Evolutionary conservation across 2,888 invertebrate species (phyloP).

Genomic region (Leistus spinibarbis): DNA sequence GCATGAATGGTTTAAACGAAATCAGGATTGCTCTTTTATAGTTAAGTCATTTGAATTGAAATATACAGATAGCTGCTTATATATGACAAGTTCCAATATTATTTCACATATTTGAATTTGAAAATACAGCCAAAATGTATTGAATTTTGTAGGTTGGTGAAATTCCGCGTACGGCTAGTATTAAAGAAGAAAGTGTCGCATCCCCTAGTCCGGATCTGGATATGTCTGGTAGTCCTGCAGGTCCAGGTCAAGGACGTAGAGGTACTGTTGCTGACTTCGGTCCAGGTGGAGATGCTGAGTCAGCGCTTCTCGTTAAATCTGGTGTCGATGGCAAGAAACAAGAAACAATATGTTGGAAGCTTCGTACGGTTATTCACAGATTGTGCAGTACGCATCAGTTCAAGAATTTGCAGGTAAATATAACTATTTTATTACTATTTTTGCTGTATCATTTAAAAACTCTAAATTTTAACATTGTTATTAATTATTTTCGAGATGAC

Average conservation of each 20-base stretch:
- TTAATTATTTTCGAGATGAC: too few species aligned
- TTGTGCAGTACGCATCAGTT: conserved; percentile 80
- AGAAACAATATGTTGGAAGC: conserved; percentile 45
- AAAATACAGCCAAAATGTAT: neutral
- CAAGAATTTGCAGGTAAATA: conserved; percentile 76
- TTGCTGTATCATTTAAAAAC: too few species aligned
- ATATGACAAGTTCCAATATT: too few species aligned
- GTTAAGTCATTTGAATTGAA: too few species aligned
- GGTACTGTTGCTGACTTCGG: conserved; percentile 47
- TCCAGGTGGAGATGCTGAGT: conserved; percentile 39
- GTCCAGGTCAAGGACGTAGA: conserved; percentile 45
- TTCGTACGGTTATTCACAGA: conserved; percentile 61
- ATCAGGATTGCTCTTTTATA: too few species aligned
- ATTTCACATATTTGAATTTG: too few species aligned
- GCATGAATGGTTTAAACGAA: too few species aligned
- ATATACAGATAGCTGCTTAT: too few species aligned
- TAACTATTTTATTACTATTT: too few species aligned
- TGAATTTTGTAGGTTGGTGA: conserved; percentile 27
- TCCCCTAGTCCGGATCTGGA: conserved; percentile 54
- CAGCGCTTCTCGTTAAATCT: conserved; percentile 18
- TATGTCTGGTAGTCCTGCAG: conserved; percentile 20
- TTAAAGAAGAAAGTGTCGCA: conserved; percentile 50
- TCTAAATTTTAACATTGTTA: too few species aligned
- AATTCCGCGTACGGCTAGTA: conserved; percentile 23
- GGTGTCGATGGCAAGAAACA: conserved; percentile 14